Evolutionary conservation across 2,888 invertebrate species (phyloP), one percentile per base, ranked within the genome.

Genomic region (Eupithecia subumbrata): DNA sequence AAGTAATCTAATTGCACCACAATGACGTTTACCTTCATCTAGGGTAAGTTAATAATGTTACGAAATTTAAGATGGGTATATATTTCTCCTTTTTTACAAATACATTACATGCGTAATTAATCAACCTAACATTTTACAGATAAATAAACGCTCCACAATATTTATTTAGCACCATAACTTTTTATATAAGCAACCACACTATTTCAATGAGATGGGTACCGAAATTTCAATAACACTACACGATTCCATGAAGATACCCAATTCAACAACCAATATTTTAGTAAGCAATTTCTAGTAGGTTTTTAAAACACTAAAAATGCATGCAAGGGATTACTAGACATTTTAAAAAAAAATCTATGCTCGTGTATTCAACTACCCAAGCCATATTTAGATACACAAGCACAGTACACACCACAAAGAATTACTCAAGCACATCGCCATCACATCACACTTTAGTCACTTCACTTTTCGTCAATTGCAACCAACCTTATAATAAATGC

Each of bases 361-460:
- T 25, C 60, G 9, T 52, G 52, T 22, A n/a, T 25, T 30, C 22
- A 5, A 60, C 14, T 14, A 60, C 25, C 14, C 60, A 25, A 60
- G 60, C 60, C 25, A 14, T 60, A 5, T 22, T n/a, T 60, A 25
- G 11, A 56, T 7, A 11, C 11, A 56, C 22, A 22, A 3, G 12
- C 60, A 25, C 60, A 25, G 60, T 60, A 25, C 60, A 60, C 60
- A 56, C 60, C 60, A 25, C 25, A 25, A 60, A 25, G 12, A 22
- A 56, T 11, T 52, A 52, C 52, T 56, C 52, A 56, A 60, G 22
- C 60, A 60, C 60, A 22, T 14, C 5, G 14, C 25, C 60, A n/a
- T n/a, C n/a, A n/a, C n/a, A n/a, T n/a, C n/a, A n/a, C n/a, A 60
- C 25, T 60, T 60, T 60, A 22, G 56, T 22, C 56, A 56, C 52